phyloP scores from a whole-genome alignment of 2,113 vertebrate species.

The Oncorhynchus mykiss region DNA sequence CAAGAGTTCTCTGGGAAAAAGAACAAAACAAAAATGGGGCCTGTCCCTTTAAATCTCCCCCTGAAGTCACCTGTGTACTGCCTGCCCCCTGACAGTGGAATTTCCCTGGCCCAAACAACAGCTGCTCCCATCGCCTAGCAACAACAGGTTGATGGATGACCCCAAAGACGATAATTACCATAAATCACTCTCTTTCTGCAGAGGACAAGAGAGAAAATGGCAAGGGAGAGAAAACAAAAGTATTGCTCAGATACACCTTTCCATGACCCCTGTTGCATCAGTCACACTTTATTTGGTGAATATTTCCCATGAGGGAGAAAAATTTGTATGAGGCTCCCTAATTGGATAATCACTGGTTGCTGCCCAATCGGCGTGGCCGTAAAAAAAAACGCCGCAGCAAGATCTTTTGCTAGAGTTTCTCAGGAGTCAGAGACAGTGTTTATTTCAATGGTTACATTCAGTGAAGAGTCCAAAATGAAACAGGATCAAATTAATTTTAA shows the following conservation, averaged over 20 bases:
- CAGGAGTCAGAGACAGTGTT: background rate
- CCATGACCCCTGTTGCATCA: conserved; percentile 7
- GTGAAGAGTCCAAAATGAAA: conserved; percentile 56
- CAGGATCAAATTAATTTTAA: conserved; percentile 59
- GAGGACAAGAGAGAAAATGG: conserved; percentile 54
- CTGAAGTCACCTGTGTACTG: conserved; percentile 72
- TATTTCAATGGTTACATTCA: conserved; percentile 18
- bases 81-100: conserved; percentile 65
- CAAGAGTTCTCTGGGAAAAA: conserved; percentile 6
- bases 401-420: conserved; percentile 13
- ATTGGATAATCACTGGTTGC: background rate
- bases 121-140: conserved; percentile 82
- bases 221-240: conserved; percentile 3
- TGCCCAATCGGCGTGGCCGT: conserved; percentile 1
- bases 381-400: background rate
- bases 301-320: background rate
- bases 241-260: conserved; percentile 3
- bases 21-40: conserved; percentile 28
- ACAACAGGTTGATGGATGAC: conserved; percentile 83
- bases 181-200: conserved; percentile 77
- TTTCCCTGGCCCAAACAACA: conserved; percentile 73
- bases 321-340: background rate
- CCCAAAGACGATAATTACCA: conserved; percentile 84
- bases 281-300: background rate
- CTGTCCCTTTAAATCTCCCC: conserved; percentile 43